Base-by-base conservation (phyloP, 2,113 vertebrate genomes). In the Hemibagrus wyckioides region DNA sequence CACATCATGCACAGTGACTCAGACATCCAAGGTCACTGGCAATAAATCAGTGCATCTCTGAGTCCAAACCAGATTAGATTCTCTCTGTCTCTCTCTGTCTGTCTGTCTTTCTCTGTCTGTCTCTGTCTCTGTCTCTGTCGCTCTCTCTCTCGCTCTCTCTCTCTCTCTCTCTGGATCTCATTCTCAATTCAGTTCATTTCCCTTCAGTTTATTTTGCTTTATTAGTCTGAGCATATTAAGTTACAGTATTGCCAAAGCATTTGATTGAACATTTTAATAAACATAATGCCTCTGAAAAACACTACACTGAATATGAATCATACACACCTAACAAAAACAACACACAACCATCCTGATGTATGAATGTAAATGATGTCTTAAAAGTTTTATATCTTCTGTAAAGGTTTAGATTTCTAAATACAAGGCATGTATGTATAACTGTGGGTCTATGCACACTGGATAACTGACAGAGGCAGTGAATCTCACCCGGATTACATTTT, bases 1-100 rank as follows among this genome's bases (percentile, higher is more conserved):
- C 67, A 77, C 59, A 80, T 86, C 77, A 71, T 57, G 39, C 63
- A 86, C 77, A 80, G 33, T 13, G 73, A 80, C 48, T 86, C 59
- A 86, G 59, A 79, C 84, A 63, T 65, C 77, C 77, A 86, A 86
- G 85, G 85, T 81, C 85, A 86, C 61, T 21, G 11, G 50, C 36
- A 81, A 81, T 86, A 86, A 69, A 69, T 71, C 59, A 86, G 59
- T 0, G 17, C 57, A 67, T 71, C 76, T 81, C 76, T 54, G 54
- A 85, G 39, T 44, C 30, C 50, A 85, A 79, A 79, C 41, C 36
- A 77, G 41, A 85, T 77, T 79, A 79, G 56, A 85, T 30, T 80
- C 77, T 57, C 33, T 81, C 79, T 59, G 33, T 39, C 0, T 3
- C 54, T 59, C 44, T 48, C 44, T 48, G 0, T 48, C 44, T 80